These are phyloP conservation scores for Flexamia atlantica DNA, from an alignment of 2,888 invertebrate genomes.

Conservation along the genomic window DNA sequence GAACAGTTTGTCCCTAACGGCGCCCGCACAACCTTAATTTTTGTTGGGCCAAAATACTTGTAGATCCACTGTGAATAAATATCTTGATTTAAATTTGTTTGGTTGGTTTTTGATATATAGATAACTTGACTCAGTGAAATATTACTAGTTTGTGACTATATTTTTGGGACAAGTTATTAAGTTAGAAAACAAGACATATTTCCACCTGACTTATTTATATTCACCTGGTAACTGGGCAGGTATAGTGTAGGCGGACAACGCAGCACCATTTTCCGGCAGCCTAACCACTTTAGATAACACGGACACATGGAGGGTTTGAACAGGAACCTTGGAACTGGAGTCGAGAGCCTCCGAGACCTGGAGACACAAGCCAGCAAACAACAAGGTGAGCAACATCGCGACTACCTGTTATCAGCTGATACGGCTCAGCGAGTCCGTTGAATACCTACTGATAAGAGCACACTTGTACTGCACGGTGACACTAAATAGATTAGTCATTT, in stretches of 20 bases:
- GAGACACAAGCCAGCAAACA: slow-evolving; percentile 53
- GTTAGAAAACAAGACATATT: no score
- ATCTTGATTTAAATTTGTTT: no score
- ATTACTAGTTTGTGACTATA: no score
- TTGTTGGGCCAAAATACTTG: no score
- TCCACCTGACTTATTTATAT: no score
- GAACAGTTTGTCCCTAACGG: no score
- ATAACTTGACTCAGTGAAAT: no score
- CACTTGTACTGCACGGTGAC: neutral
- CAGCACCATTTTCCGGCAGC: slow-evolving; percentile 91
- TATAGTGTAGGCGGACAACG: slow-evolving; percentile 88
- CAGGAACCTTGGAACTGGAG: slow-evolving; percentile 73
- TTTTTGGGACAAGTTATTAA: no score
- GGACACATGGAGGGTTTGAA: slow-evolving; percentile 85
- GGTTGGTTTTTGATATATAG: no score
- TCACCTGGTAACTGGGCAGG: slow-evolving; percentile 84
- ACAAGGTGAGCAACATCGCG: neutral
- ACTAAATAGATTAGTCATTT: neutral
- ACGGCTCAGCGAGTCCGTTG: neutral
- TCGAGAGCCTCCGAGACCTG: slow-evolving; percentile 67
- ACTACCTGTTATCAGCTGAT: slow-evolving; percentile 30
- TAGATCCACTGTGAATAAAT: no score
- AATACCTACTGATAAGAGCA: slow-evolving; percentile 5
- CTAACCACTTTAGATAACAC: slow-evolving; percentile 87
- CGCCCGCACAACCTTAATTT: no score